Conservation (phyloP, 1,140 invertebrate genomes). For the Trinorchestia longiramus region DNA sequence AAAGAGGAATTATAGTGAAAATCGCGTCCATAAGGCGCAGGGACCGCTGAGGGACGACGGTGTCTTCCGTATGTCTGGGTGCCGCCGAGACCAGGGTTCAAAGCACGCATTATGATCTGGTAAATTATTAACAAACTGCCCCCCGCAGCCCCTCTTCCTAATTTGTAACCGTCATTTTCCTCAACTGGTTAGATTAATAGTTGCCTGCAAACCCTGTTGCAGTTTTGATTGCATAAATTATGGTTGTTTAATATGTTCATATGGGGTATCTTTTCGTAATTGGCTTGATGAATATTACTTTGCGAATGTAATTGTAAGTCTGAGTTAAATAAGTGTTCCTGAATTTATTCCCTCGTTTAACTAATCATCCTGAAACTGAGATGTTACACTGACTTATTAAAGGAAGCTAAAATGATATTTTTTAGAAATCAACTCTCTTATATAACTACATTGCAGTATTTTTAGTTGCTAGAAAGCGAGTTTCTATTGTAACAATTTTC, state of each 20-base stretch:
- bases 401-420: neutral
- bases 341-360: neutral
- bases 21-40: neutral
- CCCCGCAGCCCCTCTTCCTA: neutral
- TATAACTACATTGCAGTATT: neutral
- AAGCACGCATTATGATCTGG: constrained; percentile 22
- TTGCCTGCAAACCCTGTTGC: neutral
- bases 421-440: neutral
- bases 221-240: neutral
- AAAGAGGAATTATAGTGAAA: neutral
- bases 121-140: neutral
- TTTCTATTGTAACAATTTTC: neutral
- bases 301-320: neutral
- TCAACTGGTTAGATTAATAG: neutral
- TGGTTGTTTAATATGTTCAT: neutral
- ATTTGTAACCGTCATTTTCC: neutral
- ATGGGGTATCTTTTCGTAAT: neutral
- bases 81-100: neutral
- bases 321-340: neutral
- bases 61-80: neutral
- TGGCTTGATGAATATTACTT: neutral
- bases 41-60: neutral
- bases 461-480: neutral
- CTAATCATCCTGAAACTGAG: neutral
- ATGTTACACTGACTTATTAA: neutral